Percentiles rank a stretch among this genome's conserved stretches.
Conservation (phyloP, 2,797 vertebrate genomes). For the Neopelma chrysocephalum region DNA sequence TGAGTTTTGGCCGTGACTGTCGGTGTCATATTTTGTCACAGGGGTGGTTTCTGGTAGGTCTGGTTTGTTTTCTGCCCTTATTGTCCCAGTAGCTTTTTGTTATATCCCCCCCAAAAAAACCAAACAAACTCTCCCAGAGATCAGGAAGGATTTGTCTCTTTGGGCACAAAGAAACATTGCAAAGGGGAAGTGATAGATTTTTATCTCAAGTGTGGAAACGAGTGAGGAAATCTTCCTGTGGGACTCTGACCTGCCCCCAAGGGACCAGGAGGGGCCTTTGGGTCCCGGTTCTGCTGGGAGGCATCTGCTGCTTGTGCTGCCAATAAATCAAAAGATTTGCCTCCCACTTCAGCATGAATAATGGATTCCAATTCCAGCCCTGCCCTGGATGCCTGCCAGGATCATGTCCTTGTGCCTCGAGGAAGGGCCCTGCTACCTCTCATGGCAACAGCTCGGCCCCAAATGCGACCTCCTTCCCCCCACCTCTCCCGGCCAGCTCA, state of each 20-base stretch:
- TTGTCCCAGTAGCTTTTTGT: not conserved
- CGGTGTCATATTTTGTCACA: not conserved
- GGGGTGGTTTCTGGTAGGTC: not conserved
- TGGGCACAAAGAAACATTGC: not conserved
- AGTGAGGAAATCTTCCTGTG: not conserved
- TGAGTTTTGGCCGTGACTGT: not conserved
- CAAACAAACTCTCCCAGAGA: not conserved
- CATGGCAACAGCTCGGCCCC: not conserved
- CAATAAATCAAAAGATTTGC: conserved; percentile 41
- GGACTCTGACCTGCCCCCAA: not conserved
- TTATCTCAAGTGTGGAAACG: fast-evolving
- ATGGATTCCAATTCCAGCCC: not conserved
- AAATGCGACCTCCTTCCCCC: not conserved
- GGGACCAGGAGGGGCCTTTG: not conserved
- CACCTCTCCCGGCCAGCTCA: not conserved
- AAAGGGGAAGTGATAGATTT: not conserved
- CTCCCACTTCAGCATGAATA: conserved; percentile 21
- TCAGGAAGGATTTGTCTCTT: not conserved
- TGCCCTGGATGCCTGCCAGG: not conserved
- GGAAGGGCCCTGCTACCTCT: not conserved
- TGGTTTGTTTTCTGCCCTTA: not conserved
- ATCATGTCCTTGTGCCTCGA: not conserved
- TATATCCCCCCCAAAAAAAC: too few relatives aligned
- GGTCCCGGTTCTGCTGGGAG: not conserved
- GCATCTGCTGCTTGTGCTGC: conserved; percentile 34